Conservation (phyloP, 2,888 invertebrate species). For the Autographa pulchrina region DNA sequence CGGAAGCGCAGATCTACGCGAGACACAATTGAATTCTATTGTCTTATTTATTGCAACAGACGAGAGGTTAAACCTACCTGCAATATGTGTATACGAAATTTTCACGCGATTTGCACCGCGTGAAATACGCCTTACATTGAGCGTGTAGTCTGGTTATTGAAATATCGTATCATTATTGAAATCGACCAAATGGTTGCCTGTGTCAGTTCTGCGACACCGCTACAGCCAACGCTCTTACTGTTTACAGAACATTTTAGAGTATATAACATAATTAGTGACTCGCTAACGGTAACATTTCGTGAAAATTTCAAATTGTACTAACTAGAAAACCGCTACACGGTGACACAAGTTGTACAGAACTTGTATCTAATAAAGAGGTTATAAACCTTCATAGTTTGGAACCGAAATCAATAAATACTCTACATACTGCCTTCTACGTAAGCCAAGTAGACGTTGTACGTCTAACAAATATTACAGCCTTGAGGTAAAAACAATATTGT, state of each 20-base stretch:
- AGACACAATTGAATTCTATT: too few species aligned
- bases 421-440: constrained; percentile 14
- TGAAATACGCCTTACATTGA: background rate
- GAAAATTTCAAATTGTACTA: constrained; percentile 58
- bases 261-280: constrained; percentile 52
- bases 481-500: constrained; percentile 39
- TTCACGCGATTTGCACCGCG: constrained; percentile 4
- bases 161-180: constrained; percentile 3
- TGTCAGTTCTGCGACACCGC: constrained; percentile 13
- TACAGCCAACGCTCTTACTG: constrained; percentile 44
- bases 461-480: constrained; percentile 45
- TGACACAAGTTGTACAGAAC: constrained; percentile 29
- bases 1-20: too few species aligned
- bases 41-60: too few species aligned
- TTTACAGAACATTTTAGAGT: constrained; percentile 52
- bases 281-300: constrained; percentile 49
- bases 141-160: constrained; percentile 4
- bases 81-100: background rate
- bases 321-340: constrained; percentile 55
- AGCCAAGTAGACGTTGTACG: constrained; percentile 23
- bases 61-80: background rate
- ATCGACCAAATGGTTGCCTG: background rate
- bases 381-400: constrained; percentile 7
- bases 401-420: constrained; percentile 27
- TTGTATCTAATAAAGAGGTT: background rate